Conservation (phyloP, 2,797 vertebrate species). For the Sternotherus odoratus region DNA sequence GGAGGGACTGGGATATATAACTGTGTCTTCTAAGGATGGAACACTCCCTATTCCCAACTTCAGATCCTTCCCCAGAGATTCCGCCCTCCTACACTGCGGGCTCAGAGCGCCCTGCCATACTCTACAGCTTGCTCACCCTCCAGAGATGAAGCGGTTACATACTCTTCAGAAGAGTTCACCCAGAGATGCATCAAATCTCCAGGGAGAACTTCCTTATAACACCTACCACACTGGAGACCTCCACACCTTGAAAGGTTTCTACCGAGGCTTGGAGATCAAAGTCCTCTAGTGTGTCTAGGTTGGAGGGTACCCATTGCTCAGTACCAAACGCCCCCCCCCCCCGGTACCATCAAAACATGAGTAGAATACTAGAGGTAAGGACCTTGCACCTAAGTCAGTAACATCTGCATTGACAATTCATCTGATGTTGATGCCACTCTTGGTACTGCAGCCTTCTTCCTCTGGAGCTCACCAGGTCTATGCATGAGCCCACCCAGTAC, state of each 20-base stretch:
- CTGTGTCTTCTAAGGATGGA: not conserved
- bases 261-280: not conserved
- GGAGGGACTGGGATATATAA: not conserved
- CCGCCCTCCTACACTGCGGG: not conserved
- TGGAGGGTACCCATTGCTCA: not conserved
- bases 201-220: not conserved
- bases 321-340: not conserved
- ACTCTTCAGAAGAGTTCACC: not conserved
- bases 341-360: not conserved
- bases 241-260: not conserved
- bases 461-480: not conserved
- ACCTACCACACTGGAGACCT: not conserved
- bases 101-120: not conserved
- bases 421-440: not conserved
- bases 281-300: not conserved
- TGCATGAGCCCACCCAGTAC: not conserved
- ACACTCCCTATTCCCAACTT: not conserved
- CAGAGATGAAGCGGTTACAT: not conserved
- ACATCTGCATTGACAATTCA: not conserved
- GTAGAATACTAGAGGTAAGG: not conserved
- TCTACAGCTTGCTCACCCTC: not conserved
- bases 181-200: not conserved
- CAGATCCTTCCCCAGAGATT: not conserved
- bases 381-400: not conserved
- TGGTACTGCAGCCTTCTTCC: not conserved